Base-by-base conservation (phyloP, 2,888 invertebrate species). In the Merodon equestris region DNA sequence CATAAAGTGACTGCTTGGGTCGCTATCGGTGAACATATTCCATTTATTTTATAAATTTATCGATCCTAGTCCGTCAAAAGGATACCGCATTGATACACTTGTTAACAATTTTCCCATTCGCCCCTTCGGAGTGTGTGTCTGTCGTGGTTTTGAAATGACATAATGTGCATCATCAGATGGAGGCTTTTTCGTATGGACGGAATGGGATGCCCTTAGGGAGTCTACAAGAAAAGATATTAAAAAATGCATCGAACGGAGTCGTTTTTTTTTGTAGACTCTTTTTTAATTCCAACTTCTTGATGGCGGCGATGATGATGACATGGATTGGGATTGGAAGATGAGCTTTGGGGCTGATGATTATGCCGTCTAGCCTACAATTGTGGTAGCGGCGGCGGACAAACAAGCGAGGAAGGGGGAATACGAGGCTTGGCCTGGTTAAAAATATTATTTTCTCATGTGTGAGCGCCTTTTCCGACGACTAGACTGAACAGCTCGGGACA, bases 121-220 rank as follows among this genome's bases (percentile, higher is more conserved):
- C 54, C 13, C 15, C 13, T 36, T 64, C 9, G 40, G n/a, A 17
- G 4, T 40, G 67, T 42, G 40, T 50, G 38, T 40, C 36, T 48
- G 42, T 48, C 14, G 40, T 60, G 14, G 50, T 36, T 38, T 40
- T 48, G 66, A 67, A 68, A 79, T 74, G 79, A 81, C 81, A 81
- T 81, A 81, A 81, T 81, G 75, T 81, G 75, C 81, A 81, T 81
- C 79, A 81, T 74, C 74, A 81, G 70, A 75, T 3, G 51, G 61
- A 66, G 44, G 50, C n/a, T n/a, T 44, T 40, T 73, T 44, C 58
- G 58, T 51, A 53, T 53, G 50, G 58, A n/a, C n/a, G n/a, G n/a
- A n/a, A n/a, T 45, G 73, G 27, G 34, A 53, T 68, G 68, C 64
- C 79, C 74, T 74, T 74, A 74, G 79, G 79, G 79, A 79, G 79